Evolutionary conservation across 2,888 invertebrate genomes (phyloP).

Genomic region (Drosophila neotestacea): DNA sequence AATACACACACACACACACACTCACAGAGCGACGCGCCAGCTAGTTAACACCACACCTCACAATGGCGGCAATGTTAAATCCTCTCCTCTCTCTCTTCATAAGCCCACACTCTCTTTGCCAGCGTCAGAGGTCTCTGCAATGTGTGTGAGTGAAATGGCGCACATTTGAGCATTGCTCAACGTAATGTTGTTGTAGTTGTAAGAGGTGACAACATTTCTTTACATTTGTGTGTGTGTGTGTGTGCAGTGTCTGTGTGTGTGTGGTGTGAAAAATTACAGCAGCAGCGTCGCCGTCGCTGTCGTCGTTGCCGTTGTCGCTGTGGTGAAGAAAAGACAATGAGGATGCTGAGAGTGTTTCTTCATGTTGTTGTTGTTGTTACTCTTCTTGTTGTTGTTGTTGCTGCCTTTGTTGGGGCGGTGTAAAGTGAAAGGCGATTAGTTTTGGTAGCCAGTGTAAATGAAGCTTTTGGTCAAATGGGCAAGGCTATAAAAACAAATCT

Average conservation of each 20-base stretch:
- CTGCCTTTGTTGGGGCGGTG: slow-evolving; percentile 25
- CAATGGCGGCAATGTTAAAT: slow-evolving; percentile 68
- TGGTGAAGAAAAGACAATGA: slow-evolving; percentile 71
- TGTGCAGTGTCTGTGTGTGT: slow-evolving; percentile 23
- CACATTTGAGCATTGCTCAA: slow-evolving; percentile 27
- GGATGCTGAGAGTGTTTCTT: slow-evolving; percentile 55
- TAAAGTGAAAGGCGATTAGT: slow-evolving; percentile 64
- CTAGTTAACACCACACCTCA: slow-evolving; percentile 76
- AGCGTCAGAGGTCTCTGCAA: slow-evolving; percentile 26
- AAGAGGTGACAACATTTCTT: slow-evolving; percentile 79
- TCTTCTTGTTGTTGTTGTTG: slow-evolving; percentile 15
- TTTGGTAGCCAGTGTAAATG: slow-evolving; percentile 22
- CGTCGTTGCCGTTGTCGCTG: slow-evolving; percentile 24
- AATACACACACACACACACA: slow-evolving; percentile 48
- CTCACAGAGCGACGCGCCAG: slow-evolving; percentile 65
- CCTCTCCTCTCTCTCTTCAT: slow-evolving; percentile 27
- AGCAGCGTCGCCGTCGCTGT: slow-evolving; percentile 62
- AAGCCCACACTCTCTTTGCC: background rate
- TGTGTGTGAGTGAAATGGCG: slow-evolving; percentile 60
- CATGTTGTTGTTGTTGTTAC: slow-evolving; percentile 6
- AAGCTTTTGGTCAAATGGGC: slow-evolving; percentile 17
- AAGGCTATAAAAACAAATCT: slow-evolving; percentile 11
- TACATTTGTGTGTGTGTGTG: slow-evolving; percentile 22
- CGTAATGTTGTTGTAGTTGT: slow-evolving; percentile 53
- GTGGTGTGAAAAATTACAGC: slow-evolving; percentile 78